Percentiles rank a stretch among this genome's conserved stretches.
phyloP scores from a whole-genome alignment of 2,888 invertebrate genomes.

The Drosophila paucipuncta region DNA sequence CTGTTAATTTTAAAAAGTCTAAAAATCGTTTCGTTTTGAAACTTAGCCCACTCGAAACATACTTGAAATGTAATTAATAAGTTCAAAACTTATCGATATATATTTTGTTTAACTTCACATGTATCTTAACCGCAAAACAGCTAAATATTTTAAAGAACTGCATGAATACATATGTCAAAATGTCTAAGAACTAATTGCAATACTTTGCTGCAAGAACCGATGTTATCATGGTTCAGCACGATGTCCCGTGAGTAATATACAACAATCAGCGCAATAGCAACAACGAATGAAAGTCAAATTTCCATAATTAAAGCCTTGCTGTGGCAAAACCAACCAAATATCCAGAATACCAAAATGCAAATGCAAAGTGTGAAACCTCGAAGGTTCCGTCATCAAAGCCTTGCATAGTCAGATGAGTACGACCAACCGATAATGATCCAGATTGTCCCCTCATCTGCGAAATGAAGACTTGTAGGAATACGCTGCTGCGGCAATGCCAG shows the following conservation, averaged over 20 bases:
- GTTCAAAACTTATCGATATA: neutral
- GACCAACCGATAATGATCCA: no score
- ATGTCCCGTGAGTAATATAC: no score
- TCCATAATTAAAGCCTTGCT: neutral
- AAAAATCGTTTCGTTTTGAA: neutral
- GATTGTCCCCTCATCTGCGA: no score
- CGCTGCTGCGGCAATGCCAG: constrained; percentile 81
- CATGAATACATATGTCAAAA: no score
- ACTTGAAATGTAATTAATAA: neutral
- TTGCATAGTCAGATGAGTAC: no score
- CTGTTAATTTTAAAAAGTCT: neutral
- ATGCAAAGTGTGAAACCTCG: no score
- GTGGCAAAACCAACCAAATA: constrained; percentile 41
- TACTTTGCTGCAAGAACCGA: no score
- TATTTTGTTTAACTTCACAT: neutral
- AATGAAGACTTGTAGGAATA: no score
- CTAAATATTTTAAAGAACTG: no score
- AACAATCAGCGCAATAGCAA: constrained; percentile 17
- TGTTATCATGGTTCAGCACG: no score
- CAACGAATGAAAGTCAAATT: neutral
- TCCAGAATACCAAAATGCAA: constrained; percentile 24
- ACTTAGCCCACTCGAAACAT: neutral
- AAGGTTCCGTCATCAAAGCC: no score
- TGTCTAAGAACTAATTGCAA: no score
- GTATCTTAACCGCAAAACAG: constrained; percentile 29